These are phyloP conservation scores for Dryadula phaetusa DNA, from an alignment of 2,888 invertebrate species.

Conservation along the genomic window DNA sequence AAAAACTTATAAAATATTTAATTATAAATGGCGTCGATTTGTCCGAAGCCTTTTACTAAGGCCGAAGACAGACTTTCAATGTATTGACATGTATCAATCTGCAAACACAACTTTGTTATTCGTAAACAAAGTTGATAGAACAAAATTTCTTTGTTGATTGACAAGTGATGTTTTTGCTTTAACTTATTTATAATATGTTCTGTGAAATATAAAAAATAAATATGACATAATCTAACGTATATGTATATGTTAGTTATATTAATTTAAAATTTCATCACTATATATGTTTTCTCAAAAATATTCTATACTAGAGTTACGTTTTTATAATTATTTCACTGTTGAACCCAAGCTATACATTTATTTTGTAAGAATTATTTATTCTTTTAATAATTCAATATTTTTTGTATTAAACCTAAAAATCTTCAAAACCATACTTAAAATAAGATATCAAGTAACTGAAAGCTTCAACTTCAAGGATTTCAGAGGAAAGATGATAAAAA, in stretches of 20 bases:
- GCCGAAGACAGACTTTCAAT: slow-evolving; percentile 47
- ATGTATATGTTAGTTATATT: too few species aligned
- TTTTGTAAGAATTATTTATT: too few species aligned
- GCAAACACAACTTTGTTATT: slow-evolving; percentile 32
- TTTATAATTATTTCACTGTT: too few species aligned
- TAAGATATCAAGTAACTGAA: neutral
- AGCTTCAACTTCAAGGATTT: slow-evolving; percentile 33
- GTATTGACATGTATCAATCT: slow-evolving; percentile 41
- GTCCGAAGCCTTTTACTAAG: slow-evolving; percentile 47
- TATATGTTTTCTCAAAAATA: too few species aligned
- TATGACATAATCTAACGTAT: too few species aligned
- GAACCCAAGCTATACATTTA: too few species aligned
- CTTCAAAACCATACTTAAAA: neutral
- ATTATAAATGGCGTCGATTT: slow-evolving; percentile 42
- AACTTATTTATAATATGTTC: slow-evolving; percentile 4
- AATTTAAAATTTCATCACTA: too few species aligned
- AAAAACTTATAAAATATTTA: neutral
- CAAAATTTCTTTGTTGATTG: slow-evolving; percentile 47
- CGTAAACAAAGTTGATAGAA: slow-evolving; percentile 43
- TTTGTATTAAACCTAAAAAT: neutral
- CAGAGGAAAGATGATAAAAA: slow-evolving; percentile 48
- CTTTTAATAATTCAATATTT: too few species aligned
- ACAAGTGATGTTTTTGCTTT: slow-evolving; percentile 39
- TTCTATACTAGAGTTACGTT: too few species aligned
- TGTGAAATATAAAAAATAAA: neutral